Evolutionary conservation across 2,113 vertebrate genomes (phyloP).

Genomic region (Prietella phreatophila): DNA sequence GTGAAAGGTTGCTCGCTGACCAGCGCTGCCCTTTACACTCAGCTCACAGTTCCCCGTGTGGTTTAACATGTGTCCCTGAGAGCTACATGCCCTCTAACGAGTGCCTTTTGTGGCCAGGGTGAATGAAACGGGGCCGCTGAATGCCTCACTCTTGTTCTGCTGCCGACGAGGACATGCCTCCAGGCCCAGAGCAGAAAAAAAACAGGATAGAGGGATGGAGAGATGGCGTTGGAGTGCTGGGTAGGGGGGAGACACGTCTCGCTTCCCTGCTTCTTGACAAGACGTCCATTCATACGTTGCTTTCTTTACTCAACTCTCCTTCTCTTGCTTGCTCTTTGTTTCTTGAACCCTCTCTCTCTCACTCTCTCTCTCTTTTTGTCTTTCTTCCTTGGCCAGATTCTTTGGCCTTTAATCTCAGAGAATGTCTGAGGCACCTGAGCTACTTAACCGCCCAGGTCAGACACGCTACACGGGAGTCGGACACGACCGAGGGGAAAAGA

Average conservation of each 20-base stretch:
- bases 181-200: slow-evolving; percentile 49
- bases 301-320: slow-evolving; percentile 67
- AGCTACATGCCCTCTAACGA: slow-evolving; percentile 43
- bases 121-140: slow-evolving; percentile 49
- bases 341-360: slow-evolving; percentile 17
- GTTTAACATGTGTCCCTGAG: slow-evolving; percentile 38
- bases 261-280: slow-evolving; percentile 73
- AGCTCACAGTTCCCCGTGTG: slow-evolving; percentile 18
- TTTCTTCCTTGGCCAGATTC: slow-evolving; percentile 67
- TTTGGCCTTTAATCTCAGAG: slow-evolving; percentile 77
- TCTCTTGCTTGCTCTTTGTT: slow-evolving; percentile 32
- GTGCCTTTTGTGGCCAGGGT: slow-evolving; percentile 43
- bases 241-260: slow-evolving; percentile 52
- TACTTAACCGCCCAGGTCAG: slow-evolving; percentile 70
- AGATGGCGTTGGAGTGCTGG: slow-evolving; percentile 31
- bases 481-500: slow-evolving; percentile 69
- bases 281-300: slow-evolving; percentile 69
- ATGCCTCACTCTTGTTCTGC: slow-evolving; percentile 67
- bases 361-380: slow-evolving; percentile 32
- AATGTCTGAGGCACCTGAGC: slow-evolving; percentile 77
- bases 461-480: slow-evolving; percentile 57
- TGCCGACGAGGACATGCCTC: slow-evolving; percentile 57
- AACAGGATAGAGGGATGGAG: slow-evolving; percentile 6
- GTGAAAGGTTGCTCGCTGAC: slow-evolving; percentile 27
- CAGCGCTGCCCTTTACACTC: slow-evolving; percentile 22